These are phyloP conservation scores for Punctoribates punctum DNA, from an alignment of 2,888 invertebrate species.

Conservation along the genomic window DNA sequence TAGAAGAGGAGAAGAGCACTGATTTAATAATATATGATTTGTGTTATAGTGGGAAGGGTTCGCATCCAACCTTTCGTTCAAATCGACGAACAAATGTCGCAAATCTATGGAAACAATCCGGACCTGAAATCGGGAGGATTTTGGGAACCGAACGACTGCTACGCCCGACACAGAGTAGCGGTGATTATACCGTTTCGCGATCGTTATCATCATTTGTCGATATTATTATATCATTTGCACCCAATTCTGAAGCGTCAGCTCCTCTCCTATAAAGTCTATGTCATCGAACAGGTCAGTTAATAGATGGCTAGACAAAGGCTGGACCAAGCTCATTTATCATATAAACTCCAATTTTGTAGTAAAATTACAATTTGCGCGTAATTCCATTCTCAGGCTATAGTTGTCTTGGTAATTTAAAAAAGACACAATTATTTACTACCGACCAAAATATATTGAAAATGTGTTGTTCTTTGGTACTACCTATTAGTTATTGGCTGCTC, in stretches of 20 bases:
- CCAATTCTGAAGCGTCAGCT: conserved; percentile 58
- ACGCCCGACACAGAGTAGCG: conserved; percentile 50
- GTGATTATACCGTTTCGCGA: conserved; percentile 55
- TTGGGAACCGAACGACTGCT: conserved; percentile 48
- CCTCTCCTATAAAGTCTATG: conserved; percentile 57
- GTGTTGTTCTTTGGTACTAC: too few relatives aligned
- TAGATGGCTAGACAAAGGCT: too few relatives aligned
- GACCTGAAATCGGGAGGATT: conserved; percentile 37
- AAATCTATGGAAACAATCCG: neutral
- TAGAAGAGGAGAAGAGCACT: too few relatives aligned
- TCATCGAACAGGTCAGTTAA: conserved; percentile 58
- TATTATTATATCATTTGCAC: conserved; percentile 56
- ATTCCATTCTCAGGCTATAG: too few relatives aligned
- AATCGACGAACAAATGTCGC: conserved; percentile 11
- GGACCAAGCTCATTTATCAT: too few relatives aligned
- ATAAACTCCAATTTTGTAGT: too few relatives aligned
- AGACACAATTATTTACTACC: too few relatives aligned
- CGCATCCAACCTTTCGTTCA: neutral
- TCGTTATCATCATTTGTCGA: conserved; percentile 56
- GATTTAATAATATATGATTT: too few relatives aligned
- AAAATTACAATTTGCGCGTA: too few relatives aligned
- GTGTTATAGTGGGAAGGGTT: conserved; percentile 35
- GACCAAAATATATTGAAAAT: too few relatives aligned
- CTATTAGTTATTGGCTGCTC: too few relatives aligned
- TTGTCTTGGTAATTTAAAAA: too few relatives aligned